Evolutionary conservation across 2,797 vertebrate genomes (phyloP).

Genomic region (Psittacula echo): DNA sequence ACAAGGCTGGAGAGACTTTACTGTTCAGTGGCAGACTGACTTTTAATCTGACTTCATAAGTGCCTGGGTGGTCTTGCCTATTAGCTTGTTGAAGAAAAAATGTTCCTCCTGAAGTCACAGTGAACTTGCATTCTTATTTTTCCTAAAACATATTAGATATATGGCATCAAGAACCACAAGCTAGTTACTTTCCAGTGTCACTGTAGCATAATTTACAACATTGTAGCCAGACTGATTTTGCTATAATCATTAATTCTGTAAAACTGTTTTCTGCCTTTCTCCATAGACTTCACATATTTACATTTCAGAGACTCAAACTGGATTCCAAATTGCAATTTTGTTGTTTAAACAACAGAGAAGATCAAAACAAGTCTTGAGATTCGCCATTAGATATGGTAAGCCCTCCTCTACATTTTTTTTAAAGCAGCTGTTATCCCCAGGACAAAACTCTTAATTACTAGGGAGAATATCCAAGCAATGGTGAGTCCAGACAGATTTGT

Average conservation of each 20-base stretch:
- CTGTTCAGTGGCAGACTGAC: not conserved
- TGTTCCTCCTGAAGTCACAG: not conserved
- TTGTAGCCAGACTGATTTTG: slow-evolving; percentile 1
- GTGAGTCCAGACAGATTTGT: not conserved
- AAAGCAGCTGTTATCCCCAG: not conserved
- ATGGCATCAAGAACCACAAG: not conserved
- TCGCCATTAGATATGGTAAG: not conserved
- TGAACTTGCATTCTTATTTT: not conserved
- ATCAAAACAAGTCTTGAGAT: not conserved
- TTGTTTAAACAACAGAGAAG: slow-evolving; percentile 5
- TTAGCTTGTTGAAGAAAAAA: not conserved
- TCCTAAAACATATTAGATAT: not conserved
- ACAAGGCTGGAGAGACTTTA: not conserved
- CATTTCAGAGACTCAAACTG: not conserved
- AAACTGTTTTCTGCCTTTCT: not conserved
- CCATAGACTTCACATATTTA: not conserved
- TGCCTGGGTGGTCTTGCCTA: slow-evolving; percentile 55
- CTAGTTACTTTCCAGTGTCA: slow-evolving; percentile 5
- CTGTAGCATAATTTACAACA: not conserved
- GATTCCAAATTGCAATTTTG: not conserved
- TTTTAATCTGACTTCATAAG: slow-evolving; percentile 35
- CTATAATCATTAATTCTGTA: not conserved
- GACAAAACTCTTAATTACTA: not conserved
- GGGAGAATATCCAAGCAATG: not conserved
- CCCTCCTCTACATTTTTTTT: not conserved